Evolutionary conservation across 2,113 vertebrate species (phyloP).

Genomic region (Recurvirostra avosetta): DNA sequence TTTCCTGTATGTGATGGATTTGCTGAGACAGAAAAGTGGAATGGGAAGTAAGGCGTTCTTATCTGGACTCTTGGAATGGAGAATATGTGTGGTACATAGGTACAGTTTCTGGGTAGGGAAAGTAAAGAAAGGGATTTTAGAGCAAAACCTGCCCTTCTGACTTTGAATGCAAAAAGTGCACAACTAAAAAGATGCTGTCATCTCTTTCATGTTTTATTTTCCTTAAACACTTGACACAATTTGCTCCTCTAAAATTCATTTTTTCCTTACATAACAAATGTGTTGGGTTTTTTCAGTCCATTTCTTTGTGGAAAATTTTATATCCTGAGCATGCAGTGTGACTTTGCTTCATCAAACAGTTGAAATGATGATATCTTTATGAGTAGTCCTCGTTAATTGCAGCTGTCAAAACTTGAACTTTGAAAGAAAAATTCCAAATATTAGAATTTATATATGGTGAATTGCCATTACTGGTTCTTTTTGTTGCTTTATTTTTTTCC

Average conservation of each 20-base stretch:
- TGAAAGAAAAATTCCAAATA: background rate
- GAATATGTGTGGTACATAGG: background rate
- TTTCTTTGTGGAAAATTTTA: background rate
- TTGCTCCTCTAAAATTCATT: background rate
- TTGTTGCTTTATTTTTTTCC: background rate
- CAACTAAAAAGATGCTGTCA: background rate
- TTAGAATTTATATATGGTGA: background rate
- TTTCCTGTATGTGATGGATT: background rate
- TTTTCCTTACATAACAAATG: background rate
- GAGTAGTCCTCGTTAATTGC: background rate
- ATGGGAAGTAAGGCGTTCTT: background rate
- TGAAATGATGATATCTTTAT: background rate
- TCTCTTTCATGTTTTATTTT: background rate
- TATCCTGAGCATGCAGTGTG: background rate
- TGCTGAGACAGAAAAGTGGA: background rate
- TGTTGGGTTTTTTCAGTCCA: background rate
- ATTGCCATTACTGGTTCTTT: background rate
- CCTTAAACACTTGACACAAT: background rate
- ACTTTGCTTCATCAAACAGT: background rate
- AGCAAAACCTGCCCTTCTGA: background rate
- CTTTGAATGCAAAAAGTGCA: background rate
- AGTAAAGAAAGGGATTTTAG: background rate
- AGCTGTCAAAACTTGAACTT: background rate
- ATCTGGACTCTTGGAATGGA: background rate
- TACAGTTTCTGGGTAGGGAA: background rate